Evolutionary conservation across 2,888 invertebrate genomes (phyloP), one percentile per base, ranked within the genome.

Genomic region (Prosapia bicincta): DNA sequence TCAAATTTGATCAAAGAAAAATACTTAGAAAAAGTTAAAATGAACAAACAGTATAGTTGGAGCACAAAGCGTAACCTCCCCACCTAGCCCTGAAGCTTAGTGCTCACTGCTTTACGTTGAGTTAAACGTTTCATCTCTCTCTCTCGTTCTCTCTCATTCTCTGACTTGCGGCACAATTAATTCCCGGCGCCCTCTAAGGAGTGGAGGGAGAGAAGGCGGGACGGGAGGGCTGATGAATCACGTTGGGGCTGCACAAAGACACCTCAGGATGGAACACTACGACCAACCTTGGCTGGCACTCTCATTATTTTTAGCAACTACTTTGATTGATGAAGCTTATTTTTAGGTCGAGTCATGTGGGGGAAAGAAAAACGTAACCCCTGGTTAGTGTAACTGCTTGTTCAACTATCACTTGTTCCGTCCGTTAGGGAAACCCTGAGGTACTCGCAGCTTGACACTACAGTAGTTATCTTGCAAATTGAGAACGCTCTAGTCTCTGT

Each of bases 81-180:
- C 54, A 10, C n/a, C 3, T 20, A 5, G 10, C 13, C 38, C 38
- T 20, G 54, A 54, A 54, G 54, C 54, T 20, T 54, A 20, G 20
- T 20, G 54, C 54, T 54, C 54, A 54, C 54, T 54, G 54, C 54
- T 54, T 54, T 54, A 54, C 54, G 54, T 54, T 20, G 54, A 54
- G 54, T 54, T 54, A 54, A 54, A 54, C 54, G 54, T 54, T 54
- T 54, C 54, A 54, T 54, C 54, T 20, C 54, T 38, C 38, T 38
- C 38, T 54, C 54, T 54, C 38, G 6, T 15, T 38, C 38, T 38
- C 38, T 38, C 38, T 38, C 38, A 13, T 20, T 54, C 54, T 54
- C n/a, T 54, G 54, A 54, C 54, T 54, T 54, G 54, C 54, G 54
- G 54, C 54, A 54, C 54, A 54, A 54, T 54, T 54, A 54, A 54